Evolutionary conservation across 2,888 invertebrate genomes (phyloP).

Genomic region (Trichacis sp.): DNA sequence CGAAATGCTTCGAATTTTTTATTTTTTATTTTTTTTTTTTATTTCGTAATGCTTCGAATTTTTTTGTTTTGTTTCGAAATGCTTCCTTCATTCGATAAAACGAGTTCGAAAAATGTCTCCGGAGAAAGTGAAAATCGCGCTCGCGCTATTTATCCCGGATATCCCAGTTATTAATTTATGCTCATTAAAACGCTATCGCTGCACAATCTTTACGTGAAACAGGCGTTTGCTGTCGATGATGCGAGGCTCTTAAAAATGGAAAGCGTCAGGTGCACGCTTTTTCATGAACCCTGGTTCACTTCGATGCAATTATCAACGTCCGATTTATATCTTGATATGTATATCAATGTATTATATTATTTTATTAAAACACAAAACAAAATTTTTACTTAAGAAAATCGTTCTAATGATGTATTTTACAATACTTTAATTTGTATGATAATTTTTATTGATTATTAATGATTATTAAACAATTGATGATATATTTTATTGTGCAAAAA

Average conservation of each 20-base stretch:
- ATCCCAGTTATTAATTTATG: conserved; percentile 24
- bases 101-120: background rate
- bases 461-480: too few relatives aligned
- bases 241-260: conserved; percentile 31
- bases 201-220: conserved; percentile 30
- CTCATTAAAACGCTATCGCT: conserved; percentile 24
- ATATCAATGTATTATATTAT: too few relatives aligned
- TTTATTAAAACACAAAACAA: too few relatives aligned
- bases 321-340: too few relatives aligned
- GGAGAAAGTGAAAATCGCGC: conserved; percentile 1
- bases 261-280: conserved; percentile 33
- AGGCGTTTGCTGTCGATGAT: conserved; percentile 24
- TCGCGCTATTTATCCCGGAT: conserved; percentile 4
- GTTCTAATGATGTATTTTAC: too few relatives aligned
- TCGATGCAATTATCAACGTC: too few relatives aligned
- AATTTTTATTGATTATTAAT: too few relatives aligned
- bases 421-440: too few relatives aligned
- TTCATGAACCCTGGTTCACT: conserved; percentile 26
- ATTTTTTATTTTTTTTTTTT: background rate
- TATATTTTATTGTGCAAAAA: too few relatives aligned
- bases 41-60: background rate
- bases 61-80: too few relatives aligned
- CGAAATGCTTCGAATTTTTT: background rate
- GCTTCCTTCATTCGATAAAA: too few relatives aligned
- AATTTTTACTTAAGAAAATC: too few relatives aligned